phyloP scores from a whole-genome alignment of 1,140 invertebrate genomes.

The Hyles euphorbiae region DNA sequence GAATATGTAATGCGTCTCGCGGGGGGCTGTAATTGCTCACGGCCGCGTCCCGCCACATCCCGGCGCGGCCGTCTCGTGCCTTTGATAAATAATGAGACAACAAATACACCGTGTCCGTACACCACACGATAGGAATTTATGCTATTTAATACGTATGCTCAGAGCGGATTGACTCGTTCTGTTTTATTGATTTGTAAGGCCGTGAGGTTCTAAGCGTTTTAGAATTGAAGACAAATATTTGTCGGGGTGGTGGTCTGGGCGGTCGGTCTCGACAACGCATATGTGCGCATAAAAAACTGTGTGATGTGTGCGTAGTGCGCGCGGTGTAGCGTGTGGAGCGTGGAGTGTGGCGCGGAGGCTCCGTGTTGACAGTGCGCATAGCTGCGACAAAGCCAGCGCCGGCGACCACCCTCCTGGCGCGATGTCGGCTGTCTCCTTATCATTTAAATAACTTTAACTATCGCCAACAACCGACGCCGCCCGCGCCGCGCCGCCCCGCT shows the following conservation, averaged over 20 bases:
- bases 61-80: too few relatives aligned
- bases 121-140: too few relatives aligned
- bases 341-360: conserved; percentile 15
- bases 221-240: conserved; percentile 72
- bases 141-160: not conserved
- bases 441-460: conserved; percentile 45
- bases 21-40: conserved; percentile 8
- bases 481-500: not conserved
- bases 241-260: conserved; percentile 49
- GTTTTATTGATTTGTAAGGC: conserved; percentile 45
- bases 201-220: conserved; percentile 55
- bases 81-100: too few relatives aligned
- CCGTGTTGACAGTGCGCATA: conserved; percentile 70
- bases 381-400: conserved; percentile 44
- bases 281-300: conserved; percentile 67
- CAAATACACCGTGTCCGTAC: too few relatives aligned
- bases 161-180: conserved; percentile 34
- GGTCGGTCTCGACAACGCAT: conserved; percentile 45
- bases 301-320: conserved; percentile 41
- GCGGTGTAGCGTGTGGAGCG: too few relatives aligned
- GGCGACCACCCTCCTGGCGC: conserved; percentile 46
- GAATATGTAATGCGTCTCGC: conserved; percentile 11
- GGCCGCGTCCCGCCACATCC: not conserved
- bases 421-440: conserved; percentile 21
- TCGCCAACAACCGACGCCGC: conserved; percentile 26